Evolutionary conservation across 1,140 invertebrate species (phyloP).

Genomic region (Scaptodrosophila lebanonensis): DNA sequence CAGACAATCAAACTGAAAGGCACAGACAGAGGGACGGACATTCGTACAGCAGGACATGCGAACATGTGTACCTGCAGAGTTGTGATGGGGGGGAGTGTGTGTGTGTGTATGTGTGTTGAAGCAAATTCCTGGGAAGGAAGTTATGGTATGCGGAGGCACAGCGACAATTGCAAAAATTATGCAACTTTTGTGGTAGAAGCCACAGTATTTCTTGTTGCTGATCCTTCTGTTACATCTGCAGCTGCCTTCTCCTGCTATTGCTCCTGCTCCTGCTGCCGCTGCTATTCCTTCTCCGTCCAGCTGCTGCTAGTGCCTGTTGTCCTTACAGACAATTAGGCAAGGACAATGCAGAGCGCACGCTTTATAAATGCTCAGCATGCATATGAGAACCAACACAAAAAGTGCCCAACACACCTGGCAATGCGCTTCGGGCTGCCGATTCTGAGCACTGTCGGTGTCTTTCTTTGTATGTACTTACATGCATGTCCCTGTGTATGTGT

Average conservation of each 20-base stretch:
- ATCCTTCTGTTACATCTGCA: neutral
- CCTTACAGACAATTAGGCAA: constrained; percentile 72
- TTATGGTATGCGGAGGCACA: constrained; percentile 30
- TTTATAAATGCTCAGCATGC: constrained; percentile 43
- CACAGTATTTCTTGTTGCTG: constrained; percentile 7
- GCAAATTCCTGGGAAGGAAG: constrained; percentile 1
- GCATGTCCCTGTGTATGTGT: too few species aligned
- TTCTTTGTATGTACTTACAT: too few species aligned
- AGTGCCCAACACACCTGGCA: neutral
- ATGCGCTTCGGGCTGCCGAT: too few species aligned
- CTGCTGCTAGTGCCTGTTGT: too few species aligned
- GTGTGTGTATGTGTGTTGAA: neutral
- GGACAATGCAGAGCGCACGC: constrained; percentile 52
- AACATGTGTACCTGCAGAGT: constrained; percentile 26
- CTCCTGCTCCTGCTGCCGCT: neutral
- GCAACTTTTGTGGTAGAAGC: constrained; percentile 45
- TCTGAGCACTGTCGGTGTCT: too few species aligned
- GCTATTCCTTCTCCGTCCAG: too few species aligned
- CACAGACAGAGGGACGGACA: constrained; percentile 16
- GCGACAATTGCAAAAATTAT: constrained; percentile 54
- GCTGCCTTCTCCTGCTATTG: constrained; percentile 26
- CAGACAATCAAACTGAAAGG: too few species aligned
- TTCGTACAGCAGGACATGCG: constrained; percentile 27
- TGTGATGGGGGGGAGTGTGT: constrained; percentile 1
- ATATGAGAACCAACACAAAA: constrained; percentile 10